A percentile compares a stretch with the other conserved stretches of the same genome.
Conservation (phyloP, 2,797 vertebrate species). For the Phrynocephalus forsythii region DNA sequence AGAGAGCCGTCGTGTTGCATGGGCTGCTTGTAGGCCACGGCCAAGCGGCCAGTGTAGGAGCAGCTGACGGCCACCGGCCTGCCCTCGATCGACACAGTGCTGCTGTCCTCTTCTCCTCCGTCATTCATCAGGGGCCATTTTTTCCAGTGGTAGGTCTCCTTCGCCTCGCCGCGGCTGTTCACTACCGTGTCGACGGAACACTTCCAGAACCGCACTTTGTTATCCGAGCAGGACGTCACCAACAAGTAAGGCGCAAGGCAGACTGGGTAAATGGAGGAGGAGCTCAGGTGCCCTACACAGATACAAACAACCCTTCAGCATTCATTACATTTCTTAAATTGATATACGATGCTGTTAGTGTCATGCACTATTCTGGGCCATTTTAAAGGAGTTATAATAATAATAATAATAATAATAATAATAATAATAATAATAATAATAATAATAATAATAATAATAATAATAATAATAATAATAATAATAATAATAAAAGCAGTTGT, state of each 20-base stretch:
- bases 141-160: slow-evolving; percentile 87
- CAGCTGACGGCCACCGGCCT: slow-evolving; percentile 96
- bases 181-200: slow-evolving; percentile 84
- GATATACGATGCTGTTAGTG: too few relatives aligned
- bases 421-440: too few relatives aligned
- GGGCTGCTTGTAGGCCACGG: slow-evolving; percentile 93
- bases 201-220: slow-evolving; percentile 93
- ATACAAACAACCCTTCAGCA: slow-evolving; percentile 24
- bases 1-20: slow-evolving; percentile 84
- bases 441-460: too few relatives aligned
- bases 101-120: slow-evolving; percentile 92
- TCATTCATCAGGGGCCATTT: slow-evolving; percentile 94
- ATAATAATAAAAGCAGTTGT: too few relatives aligned
- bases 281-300: slow-evolving; percentile 92
- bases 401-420: too few relatives aligned
- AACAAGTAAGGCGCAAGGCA: slow-evolving; percentile 97
- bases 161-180: slow-evolving; percentile 68
- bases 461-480: too few relatives aligned
- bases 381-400: too few relatives aligned
- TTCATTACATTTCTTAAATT: neutral
- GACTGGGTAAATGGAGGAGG: slow-evolving; percentile 98
- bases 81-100: slow-evolving; percentile 88
- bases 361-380: too few relatives aligned
- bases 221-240: slow-evolving; percentile 96
- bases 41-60: slow-evolving; percentile 95